These are phyloP conservation scores for Gryon sp. DNA, from an alignment of 1,140 invertebrate genomes.

Conservation along the genomic window DNA sequence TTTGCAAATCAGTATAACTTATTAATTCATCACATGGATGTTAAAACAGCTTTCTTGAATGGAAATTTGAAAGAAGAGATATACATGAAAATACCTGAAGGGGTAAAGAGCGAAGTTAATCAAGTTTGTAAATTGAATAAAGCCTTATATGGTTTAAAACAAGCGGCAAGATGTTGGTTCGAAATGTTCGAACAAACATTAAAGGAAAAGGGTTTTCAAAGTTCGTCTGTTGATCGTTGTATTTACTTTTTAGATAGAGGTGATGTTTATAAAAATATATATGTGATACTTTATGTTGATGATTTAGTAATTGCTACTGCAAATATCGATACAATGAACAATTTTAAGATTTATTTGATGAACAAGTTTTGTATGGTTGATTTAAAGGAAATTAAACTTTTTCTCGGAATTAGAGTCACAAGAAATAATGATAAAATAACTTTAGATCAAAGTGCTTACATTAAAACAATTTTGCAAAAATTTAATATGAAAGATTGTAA, in stretches of 20 bases:
- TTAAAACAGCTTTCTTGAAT: conserved; percentile 19
- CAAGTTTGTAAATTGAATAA: conserved; percentile 59
- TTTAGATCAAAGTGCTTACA: conserved; percentile 37
- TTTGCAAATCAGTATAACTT: conserved; percentile 11
- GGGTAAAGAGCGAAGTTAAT: background rate
- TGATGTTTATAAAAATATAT: conserved; percentile 6
- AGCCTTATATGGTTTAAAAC: conserved; percentile 69
- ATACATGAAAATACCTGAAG: too few relatives aligned
- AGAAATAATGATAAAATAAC: conserved; percentile 32
- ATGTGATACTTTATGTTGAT: too few relatives aligned
- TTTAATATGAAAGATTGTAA: too few relatives aligned
- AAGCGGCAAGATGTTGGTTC: conserved; percentile 42
- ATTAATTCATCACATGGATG: too few relatives aligned
- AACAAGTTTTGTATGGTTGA: too few relatives aligned
- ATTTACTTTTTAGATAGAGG: too few relatives aligned
- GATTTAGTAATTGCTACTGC: conserved; percentile 32
- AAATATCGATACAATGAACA: conserved; percentile 31
- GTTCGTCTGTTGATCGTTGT: too few relatives aligned
- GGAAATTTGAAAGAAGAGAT: conserved; percentile 51
- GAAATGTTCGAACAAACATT: too few relatives aligned
- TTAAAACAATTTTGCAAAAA: conserved; percentile 44
- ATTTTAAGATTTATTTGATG: conserved; percentile 41
- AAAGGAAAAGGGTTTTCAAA: too few relatives aligned
- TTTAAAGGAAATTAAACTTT: too few relatives aligned
- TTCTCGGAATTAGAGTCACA: conserved; percentile 28